Conservation (phyloP, 2,113 vertebrate species). For the Notechis scutatus region DNA sequence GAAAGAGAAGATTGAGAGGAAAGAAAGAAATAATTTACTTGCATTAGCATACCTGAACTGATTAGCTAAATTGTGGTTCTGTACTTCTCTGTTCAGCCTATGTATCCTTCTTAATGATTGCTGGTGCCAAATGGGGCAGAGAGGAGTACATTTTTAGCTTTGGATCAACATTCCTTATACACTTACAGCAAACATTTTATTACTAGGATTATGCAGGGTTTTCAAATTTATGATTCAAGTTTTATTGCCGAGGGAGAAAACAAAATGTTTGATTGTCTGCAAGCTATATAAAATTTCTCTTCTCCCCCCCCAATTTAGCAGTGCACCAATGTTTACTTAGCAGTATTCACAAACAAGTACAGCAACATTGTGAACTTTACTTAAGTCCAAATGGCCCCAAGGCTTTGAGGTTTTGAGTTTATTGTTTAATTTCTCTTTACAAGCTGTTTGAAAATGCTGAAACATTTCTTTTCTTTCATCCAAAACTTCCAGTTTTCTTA, state of each 20-base stretch:
- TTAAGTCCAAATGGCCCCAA: slow-evolving; percentile 20
- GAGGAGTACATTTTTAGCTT: not conserved
- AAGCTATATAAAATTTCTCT: not conserved
- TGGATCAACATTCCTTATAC: slow-evolving; percentile 1
- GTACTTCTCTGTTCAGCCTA: not conserved
- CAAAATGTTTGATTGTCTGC: accelerated
- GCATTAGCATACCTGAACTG: not conserved
- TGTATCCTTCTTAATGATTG: not conserved
- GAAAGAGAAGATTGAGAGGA: not conserved
- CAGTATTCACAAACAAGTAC: slow-evolving; percentile 1
- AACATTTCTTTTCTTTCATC: not conserved
- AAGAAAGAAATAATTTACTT: not conserved
- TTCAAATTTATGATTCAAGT: not conserved
- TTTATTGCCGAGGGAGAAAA: slow-evolving; percentile 11
- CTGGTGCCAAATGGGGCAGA: not conserved
- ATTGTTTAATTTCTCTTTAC: slow-evolving; percentile 44
- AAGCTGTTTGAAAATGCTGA: slow-evolving; percentile 57
- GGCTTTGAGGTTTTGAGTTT: slow-evolving; percentile 11
- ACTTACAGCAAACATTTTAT: slow-evolving; percentile 7
- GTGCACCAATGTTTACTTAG: not conserved
- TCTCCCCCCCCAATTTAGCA: not conserved
- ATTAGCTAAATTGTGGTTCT: not conserved
- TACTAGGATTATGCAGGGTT: not conserved
- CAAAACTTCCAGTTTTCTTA: slow-evolving; percentile 25
- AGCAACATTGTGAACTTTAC: slow-evolving; percentile 29